A percentile compares a stretch with the other conserved stretches of the same genome.
These are phyloP conservation scores for Tetramorium bicarinatum DNA, from an alignment of 2,888 invertebrate species.

Conservation along the genomic window DNA sequence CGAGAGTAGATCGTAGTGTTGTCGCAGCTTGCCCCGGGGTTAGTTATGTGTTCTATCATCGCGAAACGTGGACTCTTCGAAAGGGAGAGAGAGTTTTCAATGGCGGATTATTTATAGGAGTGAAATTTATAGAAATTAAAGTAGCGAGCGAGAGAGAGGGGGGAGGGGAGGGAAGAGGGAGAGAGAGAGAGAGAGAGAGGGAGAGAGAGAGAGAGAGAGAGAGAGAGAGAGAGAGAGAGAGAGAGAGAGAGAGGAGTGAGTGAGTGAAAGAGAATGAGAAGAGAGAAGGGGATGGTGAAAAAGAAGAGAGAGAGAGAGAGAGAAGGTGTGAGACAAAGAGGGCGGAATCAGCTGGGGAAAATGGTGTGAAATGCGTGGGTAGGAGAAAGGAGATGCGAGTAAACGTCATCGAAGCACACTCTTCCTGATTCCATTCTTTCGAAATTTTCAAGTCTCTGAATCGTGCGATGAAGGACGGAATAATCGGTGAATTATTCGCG, in stretches of 20 bases:
- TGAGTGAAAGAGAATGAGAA: not conserved
- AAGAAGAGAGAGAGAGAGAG: not conserved
- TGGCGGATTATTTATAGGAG: slow-evolving; percentile 23
- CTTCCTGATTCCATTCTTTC: not conserved
- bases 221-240: not conserved
- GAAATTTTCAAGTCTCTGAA: not conserved
- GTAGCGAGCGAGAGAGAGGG: not conserved
- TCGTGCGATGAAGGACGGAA: not conserved
- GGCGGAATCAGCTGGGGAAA: slow-evolving; percentile 32
- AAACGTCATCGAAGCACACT: not conserved
- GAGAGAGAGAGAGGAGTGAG: not conserved
- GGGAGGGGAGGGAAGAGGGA: too few relatives aligned
- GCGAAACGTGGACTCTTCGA: slow-evolving; percentile 10
- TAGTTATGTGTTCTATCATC: slow-evolving; percentile 16
- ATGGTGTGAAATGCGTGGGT: slow-evolving; percentile 11
- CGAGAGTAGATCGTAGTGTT: slow-evolving; percentile 66
- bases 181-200: not conserved
- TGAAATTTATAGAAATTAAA: slow-evolving; percentile 38
- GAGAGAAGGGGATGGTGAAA: not conserved
- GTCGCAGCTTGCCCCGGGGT: slow-evolving; percentile 46
- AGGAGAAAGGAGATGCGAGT: not conserved
- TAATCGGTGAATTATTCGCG: slow-evolving; percentile 16
- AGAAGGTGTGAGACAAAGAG: slow-evolving; percentile 17
- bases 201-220: too few relatives aligned
- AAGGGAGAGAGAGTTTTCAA: slow-evolving; percentile 1